Percentiles rank a stretch among this genome's conserved stretches.
Evolutionary conservation across 2,888 invertebrate genomes (phyloP).

Genomic region (Melanargia galathea): DNA sequence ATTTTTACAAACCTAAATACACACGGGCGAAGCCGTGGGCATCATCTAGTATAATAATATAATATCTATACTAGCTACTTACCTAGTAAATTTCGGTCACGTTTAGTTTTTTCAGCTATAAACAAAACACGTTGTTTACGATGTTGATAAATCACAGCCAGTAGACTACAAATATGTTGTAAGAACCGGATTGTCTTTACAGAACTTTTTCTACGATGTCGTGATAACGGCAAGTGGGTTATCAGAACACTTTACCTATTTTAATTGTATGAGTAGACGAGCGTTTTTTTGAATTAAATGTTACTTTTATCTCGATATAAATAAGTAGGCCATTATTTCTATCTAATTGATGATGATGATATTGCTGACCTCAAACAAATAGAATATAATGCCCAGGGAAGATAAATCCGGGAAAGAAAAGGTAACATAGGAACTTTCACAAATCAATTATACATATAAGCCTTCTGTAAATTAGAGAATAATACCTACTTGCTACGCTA

Average conservation of each 20-base stretch:
- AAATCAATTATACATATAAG: no score
- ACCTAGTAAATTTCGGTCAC: neutral
- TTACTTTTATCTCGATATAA: slow-evolving; percentile 6
- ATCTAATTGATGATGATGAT: neutral
- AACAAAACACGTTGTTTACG: slow-evolving; percentile 22
- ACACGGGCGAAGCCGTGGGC: no score
- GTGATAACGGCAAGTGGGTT: slow-evolving; percentile 72
- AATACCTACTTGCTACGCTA: no score
- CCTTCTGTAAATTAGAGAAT: no score
- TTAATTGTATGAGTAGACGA: slow-evolving; percentile 59
- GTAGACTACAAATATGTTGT: slow-evolving; percentile 47
- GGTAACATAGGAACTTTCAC: no score
- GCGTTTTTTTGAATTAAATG: slow-evolving; percentile 10
- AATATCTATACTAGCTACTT: no score
- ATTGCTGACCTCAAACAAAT: neutral
- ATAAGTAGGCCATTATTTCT: neutral
- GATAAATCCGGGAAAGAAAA: no score
- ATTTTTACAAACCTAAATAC: no score
- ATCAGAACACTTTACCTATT: slow-evolving; percentile 62
- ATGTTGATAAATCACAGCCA: slow-evolving; percentile 38
- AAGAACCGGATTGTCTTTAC: slow-evolving; percentile 51
- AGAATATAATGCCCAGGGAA: no score
- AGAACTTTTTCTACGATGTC: slow-evolving; percentile 57
- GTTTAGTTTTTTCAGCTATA: neutral
- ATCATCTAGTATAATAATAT: no score